Percentiles rank a stretch among this genome's conserved stretches.
Conservation (phyloP, 1,140 invertebrate genomes). For the Temnothorax nylanderi region DNA sequence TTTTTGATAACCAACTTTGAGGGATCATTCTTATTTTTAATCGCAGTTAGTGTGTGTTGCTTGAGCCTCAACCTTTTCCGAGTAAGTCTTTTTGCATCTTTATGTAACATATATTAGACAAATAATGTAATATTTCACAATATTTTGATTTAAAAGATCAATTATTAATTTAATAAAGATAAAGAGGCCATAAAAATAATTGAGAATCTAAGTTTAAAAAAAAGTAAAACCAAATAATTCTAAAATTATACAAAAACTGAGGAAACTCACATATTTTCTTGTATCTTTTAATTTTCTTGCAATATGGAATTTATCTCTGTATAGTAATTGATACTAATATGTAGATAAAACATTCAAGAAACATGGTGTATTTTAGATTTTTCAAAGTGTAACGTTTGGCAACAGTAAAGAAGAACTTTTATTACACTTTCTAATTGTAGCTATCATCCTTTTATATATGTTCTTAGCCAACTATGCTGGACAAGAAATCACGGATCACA, state of each 20-base stretch:
- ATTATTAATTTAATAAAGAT: too few species aligned
- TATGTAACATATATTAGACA: neutral
- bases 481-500: conserved; percentile 12
- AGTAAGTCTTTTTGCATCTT: neutral
- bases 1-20: conserved; percentile 1
- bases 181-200: neutral
- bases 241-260: neutral
- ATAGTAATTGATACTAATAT: too few species aligned
- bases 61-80: conserved; percentile 1
- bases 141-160: too few species aligned
- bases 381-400: neutral
- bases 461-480: conserved; percentile 9
- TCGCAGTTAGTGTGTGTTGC: neutral
- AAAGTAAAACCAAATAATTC: neutral
- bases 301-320: neutral
- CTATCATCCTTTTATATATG: neutral
- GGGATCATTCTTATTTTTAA: neutral
- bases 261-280: neutral
- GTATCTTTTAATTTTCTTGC: neutral
- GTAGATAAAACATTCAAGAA: neutral
- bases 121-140: neutral
- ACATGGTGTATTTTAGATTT: neutral
- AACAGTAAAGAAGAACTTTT: neutral
- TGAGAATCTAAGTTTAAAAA: neutral
- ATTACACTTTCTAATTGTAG: neutral